These are phyloP conservation scores for Aphodius granarius DNA, from an alignment of 2,888 invertebrate genomes.

Conservation along the genomic window DNA sequence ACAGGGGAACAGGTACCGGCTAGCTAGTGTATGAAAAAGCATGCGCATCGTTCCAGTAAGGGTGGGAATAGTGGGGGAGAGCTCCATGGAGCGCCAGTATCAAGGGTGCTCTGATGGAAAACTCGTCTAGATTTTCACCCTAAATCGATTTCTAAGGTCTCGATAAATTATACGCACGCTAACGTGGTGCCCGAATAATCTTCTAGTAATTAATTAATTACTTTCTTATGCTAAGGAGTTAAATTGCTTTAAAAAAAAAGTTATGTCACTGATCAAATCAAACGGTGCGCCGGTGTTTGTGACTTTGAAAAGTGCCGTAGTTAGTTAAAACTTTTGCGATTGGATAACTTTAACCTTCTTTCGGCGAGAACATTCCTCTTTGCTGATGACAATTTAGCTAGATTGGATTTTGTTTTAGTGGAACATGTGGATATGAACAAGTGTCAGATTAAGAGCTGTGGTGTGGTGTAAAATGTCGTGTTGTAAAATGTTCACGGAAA, in stretches of 20 bases:
- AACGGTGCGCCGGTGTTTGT: neutral
- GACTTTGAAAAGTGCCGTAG: neutral
- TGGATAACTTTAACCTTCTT: neutral
- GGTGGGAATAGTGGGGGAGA: constrained; percentile 45
- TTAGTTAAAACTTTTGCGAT: neutral
- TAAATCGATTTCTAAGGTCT: constrained; percentile 38
- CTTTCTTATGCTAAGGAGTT: neutral
- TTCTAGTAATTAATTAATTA: neutral
- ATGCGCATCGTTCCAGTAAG: constrained; percentile 31
- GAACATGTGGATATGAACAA: neutral
- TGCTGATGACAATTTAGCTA: neutral
- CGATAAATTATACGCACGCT: constrained; percentile 17
- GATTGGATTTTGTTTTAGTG: neutral
- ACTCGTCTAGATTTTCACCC: constrained; percentile 40
- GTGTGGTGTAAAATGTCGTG: constrained; percentile 9
- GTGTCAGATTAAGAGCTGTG: neutral
- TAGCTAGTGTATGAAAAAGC: constrained; percentile 36
- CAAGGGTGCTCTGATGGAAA: constrained; percentile 46
- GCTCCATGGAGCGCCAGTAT: constrained; percentile 47
- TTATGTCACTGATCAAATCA: neutral
- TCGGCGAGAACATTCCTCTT: neutral
- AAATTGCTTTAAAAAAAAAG: neutral
- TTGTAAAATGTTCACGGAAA: neutral
- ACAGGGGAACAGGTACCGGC: constrained; percentile 41
- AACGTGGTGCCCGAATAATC: neutral